Base-by-base conservation (phyloP, 2,113 vertebrate species). In the Oryzias melastigma region DNA sequence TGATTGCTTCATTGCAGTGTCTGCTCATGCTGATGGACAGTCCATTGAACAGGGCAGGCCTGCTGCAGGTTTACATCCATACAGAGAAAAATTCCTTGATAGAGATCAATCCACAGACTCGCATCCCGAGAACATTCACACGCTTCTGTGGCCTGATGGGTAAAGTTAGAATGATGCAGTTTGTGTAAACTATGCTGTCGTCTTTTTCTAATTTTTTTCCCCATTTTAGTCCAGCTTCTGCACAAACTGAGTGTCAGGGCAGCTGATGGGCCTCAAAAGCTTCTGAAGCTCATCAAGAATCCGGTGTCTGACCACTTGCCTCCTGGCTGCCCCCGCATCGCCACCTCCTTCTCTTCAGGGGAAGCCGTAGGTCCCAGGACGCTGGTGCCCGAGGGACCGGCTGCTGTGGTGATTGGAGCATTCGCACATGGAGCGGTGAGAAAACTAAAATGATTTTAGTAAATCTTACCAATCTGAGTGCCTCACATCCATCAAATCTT, bases 111-210 rank as follows among this genome's bases (percentile, higher is more conserved):
- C 97, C 97, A 0, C 97, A 99, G 71, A 99, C 97, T 3, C 93
- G 97, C 62, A 98, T 98, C 59, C 97, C 97, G 5, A 93, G 97
- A 64, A 99, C 97, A 1, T 98, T 99, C 80, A 82, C 91, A 62
- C 93, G 97, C 17, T 99, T 99, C 69, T 99, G 95, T 83, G 97
- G 97, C 27, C 94, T 99, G 0, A 99, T 99, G 94, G 96, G 97
- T 99, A 90, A 93, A 47, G 4, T 10, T 40, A 3, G 29, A 29
- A 46, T n/a, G 16, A 24, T 18, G 29, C 64, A 4, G 8, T 20
- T 25, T 47, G 5, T 48, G 13, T 27, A 24, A 5, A 44, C 45
- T 40, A 25, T n/a, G 2, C 12, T 0, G 52, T 52, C 42, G 1
- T 42, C 15, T 18, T 63, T 10, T n/a, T 18, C n/a, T 47, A 47